phyloP scores from a whole-genome alignment of 1,140 invertebrate species.

The Penaeus indicus region DNA sequence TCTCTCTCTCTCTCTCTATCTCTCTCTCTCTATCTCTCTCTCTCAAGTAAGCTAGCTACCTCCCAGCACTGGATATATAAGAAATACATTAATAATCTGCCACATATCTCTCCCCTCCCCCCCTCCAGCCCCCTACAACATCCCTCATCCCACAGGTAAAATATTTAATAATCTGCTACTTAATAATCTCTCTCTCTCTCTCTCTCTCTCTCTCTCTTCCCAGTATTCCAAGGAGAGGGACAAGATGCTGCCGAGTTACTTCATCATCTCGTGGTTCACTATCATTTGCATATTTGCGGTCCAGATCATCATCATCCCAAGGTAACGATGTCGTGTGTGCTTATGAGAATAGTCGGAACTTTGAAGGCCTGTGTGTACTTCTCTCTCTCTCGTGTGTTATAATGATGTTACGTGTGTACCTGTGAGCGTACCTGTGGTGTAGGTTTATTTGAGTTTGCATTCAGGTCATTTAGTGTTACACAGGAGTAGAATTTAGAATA shows the following conservation, averaged over 20 bases:
- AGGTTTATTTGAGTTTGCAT: no score
- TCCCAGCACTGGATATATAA: no score
- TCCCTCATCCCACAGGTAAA: background rate
- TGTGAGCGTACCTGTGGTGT: no score
- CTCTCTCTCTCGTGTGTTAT: no score
- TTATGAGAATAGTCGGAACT: background rate
- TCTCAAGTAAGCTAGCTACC: background rate
- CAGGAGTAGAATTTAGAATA: no score
- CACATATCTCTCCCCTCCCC: background rate
- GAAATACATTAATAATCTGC: no score
- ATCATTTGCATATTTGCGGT: constrained; percentile 77
- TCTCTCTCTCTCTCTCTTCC: background rate
- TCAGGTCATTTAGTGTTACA: no score
- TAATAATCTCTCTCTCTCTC: background rate
- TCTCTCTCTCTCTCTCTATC: background rate
- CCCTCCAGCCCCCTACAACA: background rate
- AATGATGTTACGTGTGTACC: no score
- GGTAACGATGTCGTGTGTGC: constrained; percentile 74
- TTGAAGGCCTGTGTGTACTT: background rate
- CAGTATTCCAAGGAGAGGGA: constrained; percentile 85
- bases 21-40: background rate
- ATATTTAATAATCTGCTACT: no score
- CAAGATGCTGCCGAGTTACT: constrained; percentile 86
- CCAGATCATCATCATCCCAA: constrained; percentile 78
- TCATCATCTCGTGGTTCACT: constrained; percentile 84